phyloP scores from a whole-genome alignment of 1,140 invertebrate genomes.

The Drosophila tani region DNA sequence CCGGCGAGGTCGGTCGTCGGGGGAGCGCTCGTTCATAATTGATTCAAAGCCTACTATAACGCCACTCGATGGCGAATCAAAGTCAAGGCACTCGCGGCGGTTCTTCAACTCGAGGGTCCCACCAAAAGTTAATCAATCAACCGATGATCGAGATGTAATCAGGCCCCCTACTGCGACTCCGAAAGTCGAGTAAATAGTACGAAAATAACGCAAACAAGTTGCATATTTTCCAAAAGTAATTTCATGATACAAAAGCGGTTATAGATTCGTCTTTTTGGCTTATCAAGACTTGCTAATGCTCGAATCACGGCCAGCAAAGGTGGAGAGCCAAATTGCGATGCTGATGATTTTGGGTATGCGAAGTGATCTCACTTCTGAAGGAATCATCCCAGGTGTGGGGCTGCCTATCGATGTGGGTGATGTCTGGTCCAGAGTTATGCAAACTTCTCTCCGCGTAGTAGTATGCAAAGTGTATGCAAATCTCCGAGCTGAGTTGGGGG shows the following conservation, averaged over 20 bases:
- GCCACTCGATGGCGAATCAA: constrained; percentile 35
- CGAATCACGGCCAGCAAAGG: constrained; percentile 17
- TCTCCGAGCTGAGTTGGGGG: not conserved
- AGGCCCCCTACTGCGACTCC: constrained; percentile 18
- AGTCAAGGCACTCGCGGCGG: constrained; percentile 28
- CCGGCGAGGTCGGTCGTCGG: constrained; percentile 22
- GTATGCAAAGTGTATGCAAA: constrained; percentile 14
- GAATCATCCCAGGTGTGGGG: not conserved
- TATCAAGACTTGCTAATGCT: constrained; percentile 42
- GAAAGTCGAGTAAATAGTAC: not conserved
- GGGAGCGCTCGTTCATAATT: constrained; percentile 22
- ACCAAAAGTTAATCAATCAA: constrained; percentile 25
- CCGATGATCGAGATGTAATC: constrained; percentile 28
- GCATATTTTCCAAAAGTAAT: constrained; percentile 23
- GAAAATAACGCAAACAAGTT: constrained; percentile 3
- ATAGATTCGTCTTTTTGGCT: constrained; percentile 22
- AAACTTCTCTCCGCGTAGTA: not conserved
- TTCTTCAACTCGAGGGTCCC: constrained; percentile 40
- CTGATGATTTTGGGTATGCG: not conserved
- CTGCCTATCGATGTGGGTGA: constrained; percentile 1
- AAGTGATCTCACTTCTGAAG: constrained; percentile 27
- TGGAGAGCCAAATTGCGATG: constrained; percentile 1
- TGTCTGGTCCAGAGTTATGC: constrained; percentile 8
- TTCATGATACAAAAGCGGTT: constrained; percentile 17
- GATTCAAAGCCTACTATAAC: constrained; percentile 13